Evolutionary conservation across 1,140 invertebrate species (phyloP).

Genomic region (Hylyphantes graminicola): DNA sequence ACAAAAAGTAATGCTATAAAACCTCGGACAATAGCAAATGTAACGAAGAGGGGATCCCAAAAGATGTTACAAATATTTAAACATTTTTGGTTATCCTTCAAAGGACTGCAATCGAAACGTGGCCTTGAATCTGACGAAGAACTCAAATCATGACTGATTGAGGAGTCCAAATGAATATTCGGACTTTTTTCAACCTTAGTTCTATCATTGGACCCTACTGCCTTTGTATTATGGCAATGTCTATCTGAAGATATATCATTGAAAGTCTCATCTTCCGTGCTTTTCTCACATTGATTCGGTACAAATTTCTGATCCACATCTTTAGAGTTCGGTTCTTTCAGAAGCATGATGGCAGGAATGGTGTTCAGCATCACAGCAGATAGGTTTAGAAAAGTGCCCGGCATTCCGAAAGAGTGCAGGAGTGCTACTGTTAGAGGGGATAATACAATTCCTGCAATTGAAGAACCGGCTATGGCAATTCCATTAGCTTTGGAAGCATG

Average conservation of each 20-base stretch:
- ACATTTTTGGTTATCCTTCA: not conserved
- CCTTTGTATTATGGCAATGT: not conserved
- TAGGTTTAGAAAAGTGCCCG: not conserved
- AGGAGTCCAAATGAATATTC: not conserved
- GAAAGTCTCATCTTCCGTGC: not conserved
- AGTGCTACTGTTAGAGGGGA: not conserved
- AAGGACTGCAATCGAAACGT: not conserved
- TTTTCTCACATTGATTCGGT: not conserved
- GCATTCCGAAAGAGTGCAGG: not conserved
- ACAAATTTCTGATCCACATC: not conserved
- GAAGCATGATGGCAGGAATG: not conserved
- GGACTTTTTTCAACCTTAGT: not conserved
- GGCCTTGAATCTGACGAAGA: not conserved
- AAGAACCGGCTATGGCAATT: not conserved
- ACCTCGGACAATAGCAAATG: not conserved
- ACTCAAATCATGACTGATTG: not conserved
- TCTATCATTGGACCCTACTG: not conserved
- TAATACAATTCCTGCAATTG: not conserved
- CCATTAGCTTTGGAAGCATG: not conserved
- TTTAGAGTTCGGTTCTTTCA: not conserved
- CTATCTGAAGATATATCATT: not conserved
- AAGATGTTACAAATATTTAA: not conserved
- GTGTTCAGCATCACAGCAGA: not conserved
- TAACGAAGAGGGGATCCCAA: not conserved
- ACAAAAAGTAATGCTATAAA: not conserved